Evolutionary conservation across 2,797 vertebrate genomes (phyloP), one percentile per base, ranked within the genome.

Genomic region (Perdix hodgsoniae): DNA sequence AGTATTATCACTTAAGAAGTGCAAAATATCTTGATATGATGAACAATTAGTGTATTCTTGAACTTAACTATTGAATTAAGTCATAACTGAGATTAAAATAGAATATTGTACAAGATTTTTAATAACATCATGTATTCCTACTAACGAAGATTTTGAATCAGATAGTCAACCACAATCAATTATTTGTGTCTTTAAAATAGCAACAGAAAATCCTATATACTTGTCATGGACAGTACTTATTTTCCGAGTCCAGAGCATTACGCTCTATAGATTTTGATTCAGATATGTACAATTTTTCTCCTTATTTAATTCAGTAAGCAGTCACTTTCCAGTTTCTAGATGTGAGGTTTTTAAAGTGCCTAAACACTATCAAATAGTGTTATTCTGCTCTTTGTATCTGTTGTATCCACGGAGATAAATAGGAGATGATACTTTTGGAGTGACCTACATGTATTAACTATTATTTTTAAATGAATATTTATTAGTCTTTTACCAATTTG

Each of bases 151-250:
- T 63, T 75, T 60, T 54, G 26, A 73, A 93, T 82, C 6, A 71
- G 29, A 50, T 76, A 44, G 26, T 83, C 52, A 81, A 45, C 3
- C 1, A 66, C 61, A 19, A 83, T 57, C 4, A 91, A 83, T n/a
- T 75, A 78, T 23, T 80, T 81, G 22, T 47, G 7, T 69, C 44
- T 64, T 88, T 65, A 61, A 86, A 94, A 66, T 73, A 82, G 61
- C 24, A 83, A 37, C 7, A 54, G 9, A 81, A 78, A 3, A 0
- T 3, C 4, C 18, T 0, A 11, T 44, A 18, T 44, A 18, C 42
- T 44, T 44, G 18, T 18, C 18, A 44, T 44, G 42, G 42, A 44
- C 42, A 16, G 72, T 63, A 2, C 14, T 78, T 70, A 10, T n/a
- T 67, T 84, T 73, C 37, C 26, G 17, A 88, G 70, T 73, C 60